phyloP scores from a whole-genome alignment of 2,888 invertebrate genomes.

The Apodemia mormo region DNA sequence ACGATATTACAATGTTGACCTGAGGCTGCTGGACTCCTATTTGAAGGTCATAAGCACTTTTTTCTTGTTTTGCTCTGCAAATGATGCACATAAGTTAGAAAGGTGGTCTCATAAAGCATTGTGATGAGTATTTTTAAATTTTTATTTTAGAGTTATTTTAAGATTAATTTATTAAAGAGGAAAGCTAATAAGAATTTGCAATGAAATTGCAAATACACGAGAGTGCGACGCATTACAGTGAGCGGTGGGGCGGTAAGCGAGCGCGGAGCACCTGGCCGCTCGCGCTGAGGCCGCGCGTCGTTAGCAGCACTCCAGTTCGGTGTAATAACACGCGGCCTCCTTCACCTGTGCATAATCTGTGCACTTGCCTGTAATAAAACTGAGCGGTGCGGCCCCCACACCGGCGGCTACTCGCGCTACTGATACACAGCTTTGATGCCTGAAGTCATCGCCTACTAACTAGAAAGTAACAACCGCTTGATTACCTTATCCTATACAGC shows the following conservation, averaged over 20 bases:
- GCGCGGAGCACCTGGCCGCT: conserved; percentile 2
- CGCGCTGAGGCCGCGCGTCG: conserved; percentile 28
- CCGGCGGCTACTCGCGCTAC: background rate
- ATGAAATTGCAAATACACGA: background rate
- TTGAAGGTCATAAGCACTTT: too few species aligned
- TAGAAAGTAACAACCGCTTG: too few species aligned
- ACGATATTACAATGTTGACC: too few species aligned
- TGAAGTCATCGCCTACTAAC: too few species aligned
- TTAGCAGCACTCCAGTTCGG: conserved; percentile 34
- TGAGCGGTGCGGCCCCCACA: background rate
- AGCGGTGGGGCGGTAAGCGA: too few species aligned
- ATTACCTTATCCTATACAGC: too few species aligned
- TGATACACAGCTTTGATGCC: background rate
- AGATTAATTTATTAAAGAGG: background rate
- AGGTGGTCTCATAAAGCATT: too few species aligned
- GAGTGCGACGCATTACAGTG: conserved; percentile 21
- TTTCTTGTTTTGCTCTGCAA: too few species aligned
- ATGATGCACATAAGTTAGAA: too few species aligned
- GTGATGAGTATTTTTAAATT: too few species aligned
- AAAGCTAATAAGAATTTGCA: background rate
- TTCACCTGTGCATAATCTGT: conserved; percentile 22
- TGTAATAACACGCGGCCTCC: conserved; percentile 28
- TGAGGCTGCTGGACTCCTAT: too few species aligned
- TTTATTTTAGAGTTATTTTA: too few species aligned
- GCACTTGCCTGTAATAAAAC: conserved; percentile 1